Evolutionary conservation across 2,888 invertebrate genomes (phyloP).

Genomic region (Agrenia bidenticulata): DNA sequence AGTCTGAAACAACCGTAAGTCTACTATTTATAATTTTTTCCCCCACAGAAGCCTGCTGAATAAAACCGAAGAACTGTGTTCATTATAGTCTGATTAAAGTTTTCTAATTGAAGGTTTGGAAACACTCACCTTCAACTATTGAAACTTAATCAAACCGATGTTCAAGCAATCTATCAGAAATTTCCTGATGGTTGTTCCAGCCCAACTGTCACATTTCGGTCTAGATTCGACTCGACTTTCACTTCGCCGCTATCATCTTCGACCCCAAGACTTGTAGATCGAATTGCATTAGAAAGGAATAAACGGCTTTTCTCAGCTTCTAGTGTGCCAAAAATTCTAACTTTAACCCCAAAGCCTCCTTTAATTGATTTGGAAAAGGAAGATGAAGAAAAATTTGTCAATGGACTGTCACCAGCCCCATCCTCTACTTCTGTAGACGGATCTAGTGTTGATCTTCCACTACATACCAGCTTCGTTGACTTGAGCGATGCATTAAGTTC

Average conservation of each 20-base stretch:
- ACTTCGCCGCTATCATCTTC: neutral
- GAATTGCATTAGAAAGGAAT: neutral
- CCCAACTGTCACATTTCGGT: neutral
- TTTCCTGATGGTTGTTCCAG: slow-evolving; percentile 3
- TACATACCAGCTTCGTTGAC: slow-evolving; percentile 1
- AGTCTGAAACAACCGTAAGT: slow-evolving; percentile 15
- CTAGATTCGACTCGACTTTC: neutral
- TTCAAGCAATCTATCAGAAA: slow-evolving; percentile 17
- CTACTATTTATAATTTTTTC: no score
- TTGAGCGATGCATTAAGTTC: slow-evolving; percentile 6
- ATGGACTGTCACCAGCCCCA: neutral
- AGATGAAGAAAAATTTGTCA: neutral
- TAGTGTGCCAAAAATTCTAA: neutral
- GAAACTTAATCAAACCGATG: slow-evolving; percentile 6
- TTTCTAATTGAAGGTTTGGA: no score
- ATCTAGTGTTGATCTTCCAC: neutral
- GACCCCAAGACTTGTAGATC: neutral
- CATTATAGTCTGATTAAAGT: no score
- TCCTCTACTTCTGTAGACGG: neutral
- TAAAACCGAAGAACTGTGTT: no score
- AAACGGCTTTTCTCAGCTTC: slow-evolving; percentile 25
- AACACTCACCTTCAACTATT: slow-evolving; percentile 4
- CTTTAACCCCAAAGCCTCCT: neutral
- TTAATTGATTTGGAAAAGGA: slow-evolving; percentile 32
- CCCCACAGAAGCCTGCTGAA: no score